These are phyloP conservation scores for Melanerpes aurifrons DNA, from an alignment of 2,113 vertebrate species.

Conservation along the genomic window DNA sequence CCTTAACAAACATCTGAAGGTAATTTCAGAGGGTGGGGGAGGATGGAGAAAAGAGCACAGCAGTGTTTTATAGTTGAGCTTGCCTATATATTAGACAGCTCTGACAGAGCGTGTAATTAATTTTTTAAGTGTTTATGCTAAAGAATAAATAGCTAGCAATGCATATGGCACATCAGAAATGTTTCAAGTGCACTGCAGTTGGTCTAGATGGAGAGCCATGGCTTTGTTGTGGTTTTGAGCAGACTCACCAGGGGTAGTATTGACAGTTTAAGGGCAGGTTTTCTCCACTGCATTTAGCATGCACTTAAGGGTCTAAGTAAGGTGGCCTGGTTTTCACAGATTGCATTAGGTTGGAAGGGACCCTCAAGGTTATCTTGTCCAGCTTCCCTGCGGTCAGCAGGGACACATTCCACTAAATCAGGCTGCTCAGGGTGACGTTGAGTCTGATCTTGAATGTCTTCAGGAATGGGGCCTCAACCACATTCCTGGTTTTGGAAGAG, in stretches of 20 bases:
- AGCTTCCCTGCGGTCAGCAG: too few species aligned
- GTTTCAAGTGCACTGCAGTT: not conserved
- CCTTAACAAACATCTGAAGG: constrained; percentile 58
- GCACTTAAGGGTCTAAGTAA: not conserved
- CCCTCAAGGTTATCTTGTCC: too few species aligned
- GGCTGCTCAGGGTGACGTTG: too few species aligned
- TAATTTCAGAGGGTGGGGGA: constrained; percentile 58
- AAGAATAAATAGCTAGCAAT: constrained; percentile 61
- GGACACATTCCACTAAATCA: too few species aligned
- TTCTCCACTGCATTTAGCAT: not conserved
- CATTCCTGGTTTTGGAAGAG: not conserved
- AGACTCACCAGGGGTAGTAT: not conserved
- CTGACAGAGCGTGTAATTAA: constrained; percentile 73
- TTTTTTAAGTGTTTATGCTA: constrained; percentile 67
- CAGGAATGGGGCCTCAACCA: too few species aligned
- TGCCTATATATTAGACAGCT: constrained; percentile 59
- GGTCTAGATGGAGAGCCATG: not conserved
- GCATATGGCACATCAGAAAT: constrained; percentile 6
- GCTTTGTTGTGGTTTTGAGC: not conserved
- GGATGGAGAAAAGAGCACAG: constrained; percentile 23
- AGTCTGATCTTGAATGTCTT: too few species aligned
- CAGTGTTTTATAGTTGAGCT: constrained; percentile 33
- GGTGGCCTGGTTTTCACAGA: not conserved
- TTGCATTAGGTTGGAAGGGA: too few species aligned
- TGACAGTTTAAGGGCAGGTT: not conserved